Percentiles rank a stretch among this genome's conserved stretches.
Conservation (phyloP, 2,113 vertebrate species). For the Lamprotornis superbus region DNA sequence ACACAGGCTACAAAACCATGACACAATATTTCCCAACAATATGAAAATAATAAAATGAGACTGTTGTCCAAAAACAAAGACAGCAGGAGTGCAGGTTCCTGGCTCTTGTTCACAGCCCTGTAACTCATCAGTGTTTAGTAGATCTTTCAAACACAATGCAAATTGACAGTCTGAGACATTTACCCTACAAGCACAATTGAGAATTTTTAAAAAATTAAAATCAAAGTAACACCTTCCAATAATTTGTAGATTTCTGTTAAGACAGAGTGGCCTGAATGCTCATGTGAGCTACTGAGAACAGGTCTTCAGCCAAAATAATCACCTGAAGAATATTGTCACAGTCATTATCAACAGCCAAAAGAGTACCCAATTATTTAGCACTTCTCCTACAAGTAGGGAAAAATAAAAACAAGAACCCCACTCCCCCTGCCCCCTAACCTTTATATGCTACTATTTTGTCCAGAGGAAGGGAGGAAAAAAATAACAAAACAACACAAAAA, state of each 20-base stretch:
- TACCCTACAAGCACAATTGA: neutral
- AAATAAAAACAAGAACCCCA: neutral
- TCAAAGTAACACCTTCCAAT: neutral
- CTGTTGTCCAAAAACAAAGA: neutral
- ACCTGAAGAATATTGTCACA: neutral
- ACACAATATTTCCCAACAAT: neutral
- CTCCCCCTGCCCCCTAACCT: accelerated
- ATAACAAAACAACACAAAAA: neutral
- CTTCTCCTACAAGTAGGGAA: neutral
- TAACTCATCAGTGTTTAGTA: neutral
- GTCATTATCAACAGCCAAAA: neutral
- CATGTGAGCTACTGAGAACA: neutral
- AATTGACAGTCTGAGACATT: neutral
- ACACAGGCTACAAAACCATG: neutral
- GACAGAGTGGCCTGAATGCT: neutral
- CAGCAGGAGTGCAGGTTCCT: neutral
- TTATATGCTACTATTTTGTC: neutral
- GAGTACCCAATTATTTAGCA: neutral
- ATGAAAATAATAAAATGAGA: neutral
- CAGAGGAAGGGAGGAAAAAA: neutral
- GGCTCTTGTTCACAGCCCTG: neutral
- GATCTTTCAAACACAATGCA: neutral
- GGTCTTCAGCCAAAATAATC: neutral
- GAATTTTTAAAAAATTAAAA: neutral
- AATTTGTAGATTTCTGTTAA: neutral